These are phyloP conservation scores for Cranoglanis bouderius DNA, from an alignment of 2,113 vertebrate genomes.

Conservation along the genomic window DNA sequence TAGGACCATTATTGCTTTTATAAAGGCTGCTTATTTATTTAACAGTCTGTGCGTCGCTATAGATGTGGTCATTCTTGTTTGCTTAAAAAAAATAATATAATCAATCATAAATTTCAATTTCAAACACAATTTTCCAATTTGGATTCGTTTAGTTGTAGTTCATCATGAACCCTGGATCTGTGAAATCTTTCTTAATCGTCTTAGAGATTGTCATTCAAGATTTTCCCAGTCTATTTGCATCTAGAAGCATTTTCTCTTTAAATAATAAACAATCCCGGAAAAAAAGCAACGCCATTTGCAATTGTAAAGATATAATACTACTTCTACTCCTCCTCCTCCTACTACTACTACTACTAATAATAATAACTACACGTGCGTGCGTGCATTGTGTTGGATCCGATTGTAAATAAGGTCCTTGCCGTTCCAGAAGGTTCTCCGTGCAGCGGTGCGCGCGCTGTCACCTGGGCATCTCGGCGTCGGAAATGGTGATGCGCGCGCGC, in stretches of 20 bases:
- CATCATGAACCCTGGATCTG: neutral
- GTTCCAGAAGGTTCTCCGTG: conserved; percentile 99
- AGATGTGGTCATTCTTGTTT: neutral
- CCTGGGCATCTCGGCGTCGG: conserved; percentile 98
- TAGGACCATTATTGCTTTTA: neutral
- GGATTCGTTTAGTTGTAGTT: neutral
- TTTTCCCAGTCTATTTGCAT: neutral
- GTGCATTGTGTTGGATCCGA: neutral
- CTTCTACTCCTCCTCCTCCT: no score
- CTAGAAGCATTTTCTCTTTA: neutral
- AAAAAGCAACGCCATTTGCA: neutral
- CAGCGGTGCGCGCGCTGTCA: conserved; percentile 99
- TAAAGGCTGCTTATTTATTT: neutral
- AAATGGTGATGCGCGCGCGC: conserved; percentile 98
- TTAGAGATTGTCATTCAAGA: neutral
- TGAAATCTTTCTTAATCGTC: neutral
- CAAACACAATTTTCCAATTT: neutral
- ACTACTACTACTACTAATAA: no score
- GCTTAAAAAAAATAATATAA: no score
- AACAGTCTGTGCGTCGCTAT: neutral
- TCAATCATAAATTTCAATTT: neutral
- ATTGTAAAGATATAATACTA: neutral
- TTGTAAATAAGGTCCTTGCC: conserved; percentile 64
- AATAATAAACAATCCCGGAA: neutral
- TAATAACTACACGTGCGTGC: neutral